These are phyloP conservation scores for Calliopsis andreniformis DNA, from an alignment of 1,140 invertebrate species.

Conservation along the genomic window DNA sequence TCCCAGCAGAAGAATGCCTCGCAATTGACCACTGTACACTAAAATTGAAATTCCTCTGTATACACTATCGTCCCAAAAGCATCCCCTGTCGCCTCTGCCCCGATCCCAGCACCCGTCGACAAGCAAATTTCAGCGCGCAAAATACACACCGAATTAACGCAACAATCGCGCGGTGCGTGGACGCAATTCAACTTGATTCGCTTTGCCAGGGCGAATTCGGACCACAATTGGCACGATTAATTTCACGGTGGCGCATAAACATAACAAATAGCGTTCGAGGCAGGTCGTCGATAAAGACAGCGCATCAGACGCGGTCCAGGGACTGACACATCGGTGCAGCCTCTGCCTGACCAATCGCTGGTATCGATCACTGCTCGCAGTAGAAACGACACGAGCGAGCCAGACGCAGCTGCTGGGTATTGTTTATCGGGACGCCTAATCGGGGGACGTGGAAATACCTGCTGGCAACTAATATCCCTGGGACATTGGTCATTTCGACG, in stretches of 20 bases:
- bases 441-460: neutral
- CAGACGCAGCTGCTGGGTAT: constrained; percentile 5
- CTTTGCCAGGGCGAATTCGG: neutral
- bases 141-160: constrained; percentile 19
- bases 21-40: too few species aligned
- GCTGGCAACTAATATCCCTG: neutral
- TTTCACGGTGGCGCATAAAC: constrained; percentile 13
- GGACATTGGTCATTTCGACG: constrained; percentile 7
- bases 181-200: neutral
- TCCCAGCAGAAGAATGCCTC: too few species aligned
- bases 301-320: neutral
- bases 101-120: neutral
- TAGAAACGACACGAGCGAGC: neutral
- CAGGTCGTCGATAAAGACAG: neutral
- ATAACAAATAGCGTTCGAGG: constrained; percentile 20
- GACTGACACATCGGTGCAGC: neutral
- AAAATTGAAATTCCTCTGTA: too few species aligned
- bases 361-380: constrained; percentile 36
- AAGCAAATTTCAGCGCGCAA: constrained; percentile 3
- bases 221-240: constrained; percentile 1
- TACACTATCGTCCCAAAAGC: too few species aligned
- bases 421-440: constrained; percentile 8
- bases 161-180: neutral
- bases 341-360: constrained; percentile 26
- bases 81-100: too few species aligned